Evolutionary conservation across 2,113 vertebrate species (phyloP).

Genomic region (Myrmecophaga tridactyla): DNA sequence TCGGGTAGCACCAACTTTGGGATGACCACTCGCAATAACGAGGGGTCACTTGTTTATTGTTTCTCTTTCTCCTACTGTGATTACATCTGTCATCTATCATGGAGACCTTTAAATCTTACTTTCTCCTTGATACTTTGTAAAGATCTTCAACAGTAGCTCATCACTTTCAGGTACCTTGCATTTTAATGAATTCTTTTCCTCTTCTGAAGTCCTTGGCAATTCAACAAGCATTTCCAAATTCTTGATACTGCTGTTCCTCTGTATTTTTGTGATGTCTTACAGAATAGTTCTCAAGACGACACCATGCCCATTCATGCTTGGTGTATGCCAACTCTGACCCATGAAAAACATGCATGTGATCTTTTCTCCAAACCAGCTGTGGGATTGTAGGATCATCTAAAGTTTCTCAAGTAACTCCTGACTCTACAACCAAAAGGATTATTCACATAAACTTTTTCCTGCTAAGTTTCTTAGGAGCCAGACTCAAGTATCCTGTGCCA

Average conservation of each 20-base stretch:
- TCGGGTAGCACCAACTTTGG: neutral
- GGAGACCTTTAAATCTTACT: neutral
- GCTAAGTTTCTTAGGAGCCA: neutral
- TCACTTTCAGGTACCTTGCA: neutral
- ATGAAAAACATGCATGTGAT: neutral
- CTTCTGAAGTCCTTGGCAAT: neutral
- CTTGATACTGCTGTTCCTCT: neutral
- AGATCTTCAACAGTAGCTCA: neutral
- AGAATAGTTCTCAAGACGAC: neutral
- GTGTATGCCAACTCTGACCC: too few species aligned
- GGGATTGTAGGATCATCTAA: neutral
- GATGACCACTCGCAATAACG: neutral
- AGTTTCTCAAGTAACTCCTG: neutral
- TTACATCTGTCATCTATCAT: neutral
- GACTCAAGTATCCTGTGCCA: neutral
- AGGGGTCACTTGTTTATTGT: neutral
- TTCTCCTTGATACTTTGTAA: neutral
- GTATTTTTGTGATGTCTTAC: neutral
- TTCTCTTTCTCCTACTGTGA: too few species aligned
- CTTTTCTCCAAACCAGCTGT: neutral
- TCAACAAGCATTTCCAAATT: neutral
- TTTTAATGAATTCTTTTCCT: neutral
- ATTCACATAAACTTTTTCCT: neutral
- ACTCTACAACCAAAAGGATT: neutral
- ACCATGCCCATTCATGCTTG: neutral